phyloP scores from a whole-genome alignment of 2,888 invertebrate species.

The Pyrrhia umbra region DNA sequence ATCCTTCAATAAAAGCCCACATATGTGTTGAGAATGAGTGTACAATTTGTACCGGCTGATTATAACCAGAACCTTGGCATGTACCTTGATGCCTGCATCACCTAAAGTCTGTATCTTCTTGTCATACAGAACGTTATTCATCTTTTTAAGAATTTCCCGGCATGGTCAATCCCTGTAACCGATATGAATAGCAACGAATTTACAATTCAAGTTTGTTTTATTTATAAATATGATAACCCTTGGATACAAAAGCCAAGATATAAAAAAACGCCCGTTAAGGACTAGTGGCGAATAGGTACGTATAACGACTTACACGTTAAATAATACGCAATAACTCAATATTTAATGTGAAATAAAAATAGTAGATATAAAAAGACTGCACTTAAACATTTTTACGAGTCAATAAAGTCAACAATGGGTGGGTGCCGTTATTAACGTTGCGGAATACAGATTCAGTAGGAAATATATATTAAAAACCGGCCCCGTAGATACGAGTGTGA shows the following conservation, averaged over 20 bases:
- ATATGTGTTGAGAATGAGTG: too few relatives aligned
- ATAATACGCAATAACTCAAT: slow-evolving; percentile 55
- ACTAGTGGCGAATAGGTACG: background rate
- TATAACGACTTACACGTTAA: slow-evolving; percentile 36
- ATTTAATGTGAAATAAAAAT: slow-evolving; percentile 65
- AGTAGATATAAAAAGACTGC: slow-evolving; percentile 48
- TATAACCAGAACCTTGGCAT: too few relatives aligned
- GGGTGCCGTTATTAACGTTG: slow-evolving; percentile 45
- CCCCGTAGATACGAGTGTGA: background rate
- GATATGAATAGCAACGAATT: too few relatives aligned
- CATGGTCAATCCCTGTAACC: too few relatives aligned
- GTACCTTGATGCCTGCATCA: too few relatives aligned
- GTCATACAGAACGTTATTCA: too few relatives aligned
- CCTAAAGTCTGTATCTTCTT: too few relatives aligned
- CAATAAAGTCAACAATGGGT: slow-evolving; percentile 65
- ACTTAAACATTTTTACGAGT: slow-evolving; percentile 65
- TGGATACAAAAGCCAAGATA: background rate
- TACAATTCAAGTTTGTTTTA: background rate
- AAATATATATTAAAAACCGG: slow-evolving; percentile 10
- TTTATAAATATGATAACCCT: background rate
- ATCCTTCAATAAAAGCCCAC: too few relatives aligned
- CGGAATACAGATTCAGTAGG: slow-evolving; percentile 39
- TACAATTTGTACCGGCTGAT: too few relatives aligned
- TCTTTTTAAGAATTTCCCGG: too few relatives aligned
- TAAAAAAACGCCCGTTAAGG: background rate